These are phyloP conservation scores for Brachionus angularis DNA, from an alignment of 1,140 invertebrate species.

Conservation along the genomic window DNA sequence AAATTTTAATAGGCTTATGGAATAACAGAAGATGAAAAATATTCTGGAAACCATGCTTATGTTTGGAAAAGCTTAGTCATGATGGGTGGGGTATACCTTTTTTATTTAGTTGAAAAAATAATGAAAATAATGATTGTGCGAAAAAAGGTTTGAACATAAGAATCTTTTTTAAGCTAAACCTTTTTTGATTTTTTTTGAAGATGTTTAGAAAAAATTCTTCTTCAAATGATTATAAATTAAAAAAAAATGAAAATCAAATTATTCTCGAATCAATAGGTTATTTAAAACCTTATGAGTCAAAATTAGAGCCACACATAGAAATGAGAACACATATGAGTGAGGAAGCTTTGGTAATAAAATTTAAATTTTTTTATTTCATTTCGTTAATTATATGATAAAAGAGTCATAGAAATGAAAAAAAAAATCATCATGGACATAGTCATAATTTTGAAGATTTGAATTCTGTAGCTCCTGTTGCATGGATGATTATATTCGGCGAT, in stretches of 20 bases:
- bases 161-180: slow-evolving; percentile 5
- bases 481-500: slow-evolving; percentile 92
- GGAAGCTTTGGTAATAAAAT: slow-evolving; percentile 1
- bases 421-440: slow-evolving; percentile 18
- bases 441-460: not conserved
- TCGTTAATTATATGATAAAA: not conserved
- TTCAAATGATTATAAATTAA: not conserved
- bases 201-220: not conserved
- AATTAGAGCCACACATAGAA: slow-evolving; percentile 31
- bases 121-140: slow-evolving; percentile 52
- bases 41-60: slow-evolving; percentile 47
- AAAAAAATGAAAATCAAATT: slow-evolving; percentile 27
- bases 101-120: slow-evolving; percentile 78
- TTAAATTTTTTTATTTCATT: not conserved
- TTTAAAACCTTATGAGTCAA: slow-evolving; percentile 24
- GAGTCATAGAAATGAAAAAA: not conserved
- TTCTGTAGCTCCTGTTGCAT: slow-evolving; percentile 65
- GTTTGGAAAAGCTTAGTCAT: slow-evolving; percentile 78
- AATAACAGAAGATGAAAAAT: slow-evolving; percentile 45
- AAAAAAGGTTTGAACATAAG: not conserved
- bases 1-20: slow-evolving; percentile 45
- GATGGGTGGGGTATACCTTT: slow-evolving; percentile 75
- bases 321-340: slow-evolving; percentile 26
- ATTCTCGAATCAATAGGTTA: slow-evolving; percentile 41
- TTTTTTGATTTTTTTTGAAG: not conserved